Evolutionary conservation across 2,888 invertebrate species (phyloP), one percentile per base, ranked within the genome.

Genomic region (Fissipunctia ypsillon): DNA sequence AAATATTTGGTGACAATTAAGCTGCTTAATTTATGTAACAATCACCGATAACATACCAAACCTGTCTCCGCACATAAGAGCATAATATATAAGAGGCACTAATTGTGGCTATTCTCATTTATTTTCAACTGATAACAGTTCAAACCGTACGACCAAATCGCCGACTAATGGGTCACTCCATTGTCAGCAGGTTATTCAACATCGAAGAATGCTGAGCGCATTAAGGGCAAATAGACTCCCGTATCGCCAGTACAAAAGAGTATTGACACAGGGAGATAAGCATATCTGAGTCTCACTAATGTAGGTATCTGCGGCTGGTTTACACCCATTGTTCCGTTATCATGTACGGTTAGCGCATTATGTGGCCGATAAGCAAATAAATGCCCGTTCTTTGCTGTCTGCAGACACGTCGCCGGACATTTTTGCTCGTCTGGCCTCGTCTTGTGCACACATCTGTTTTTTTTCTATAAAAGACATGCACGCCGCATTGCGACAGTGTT

Each of bases 321-420:
- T 93, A 94, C 92, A 93, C 94, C 93, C 94, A 95, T 95, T 95
- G 95, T 95, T 93, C 94, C 93, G 93, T 95, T 95, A 95, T 96
- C 95, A 90, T 87, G 89, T 93, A 92, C 93, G 93, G 94, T 93
- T 94, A 93, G 92, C 93, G 93, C 93, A 93, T 95, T 95, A 94
- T 92, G 89, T 91, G 92, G 88, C 93, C 93, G 95, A 95, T 95
- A 95, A 95, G 94, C 93, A 95, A 94, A 95, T 92, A 95, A 93
- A 93, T 92, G 91, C 81, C 87, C 88, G 87, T 84, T 88, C 88
- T 90, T 84, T 88, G 76, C 83, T 84, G 87, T 88, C 85, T 85
- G 88, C 65, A 87, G 87, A 85, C 86, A 81, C 78, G 85, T 87
- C 86, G 83, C 80, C 70, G 79, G 85, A 88, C 88, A 85, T 80